A percentile compares a stretch with the other conserved stretches of the same genome.
These are phyloP conservation scores for Spodoptera picta DNA, from an alignment of 2,888 invertebrate genomes.

Conservation along the genomic window DNA sequence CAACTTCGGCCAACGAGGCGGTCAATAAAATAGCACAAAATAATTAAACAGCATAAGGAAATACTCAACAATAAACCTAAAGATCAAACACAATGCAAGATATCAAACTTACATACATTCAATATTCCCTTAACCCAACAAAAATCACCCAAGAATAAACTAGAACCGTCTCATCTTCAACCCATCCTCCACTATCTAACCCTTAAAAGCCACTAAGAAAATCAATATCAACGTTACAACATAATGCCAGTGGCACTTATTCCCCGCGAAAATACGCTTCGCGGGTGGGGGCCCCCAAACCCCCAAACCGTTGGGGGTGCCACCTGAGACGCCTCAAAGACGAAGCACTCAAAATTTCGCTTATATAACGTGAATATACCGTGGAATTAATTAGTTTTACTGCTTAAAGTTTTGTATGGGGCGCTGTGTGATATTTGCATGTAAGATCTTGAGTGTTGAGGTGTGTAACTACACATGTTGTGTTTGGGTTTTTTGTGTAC, in stretches of 20 bases:
- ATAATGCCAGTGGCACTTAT: constrained; percentile 66
- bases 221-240: constrained; percentile 58
- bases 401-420: constrained; percentile 64
- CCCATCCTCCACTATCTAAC: constrained; percentile 1
- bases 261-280: constrained; percentile 72
- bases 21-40: too few relatives aligned
- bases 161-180: too few relatives aligned
- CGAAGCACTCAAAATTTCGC: constrained; percentile 77
- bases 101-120: background rate
- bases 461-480: background rate
- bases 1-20: too few relatives aligned
- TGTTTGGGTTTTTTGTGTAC: constrained; percentile 19
- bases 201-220: constrained; percentile 56
- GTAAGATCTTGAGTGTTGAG: constrained; percentile 49
- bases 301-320: constrained; percentile 33
- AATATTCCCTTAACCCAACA: background rate
- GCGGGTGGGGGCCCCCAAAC: constrained; percentile 44
- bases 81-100: too few relatives aligned
- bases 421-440: constrained; percentile 52
- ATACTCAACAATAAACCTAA: too few relatives aligned
- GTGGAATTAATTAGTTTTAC: constrained; percentile 72
- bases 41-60: too few relatives aligned
- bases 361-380: constrained; percentile 66
- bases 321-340: constrained; percentile 77
- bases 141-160: too few relatives aligned